These are phyloP conservation scores for Peromyscus leucopus DNA, from an alignment of 2,113 vertebrate species.

Conservation along the genomic window DNA sequence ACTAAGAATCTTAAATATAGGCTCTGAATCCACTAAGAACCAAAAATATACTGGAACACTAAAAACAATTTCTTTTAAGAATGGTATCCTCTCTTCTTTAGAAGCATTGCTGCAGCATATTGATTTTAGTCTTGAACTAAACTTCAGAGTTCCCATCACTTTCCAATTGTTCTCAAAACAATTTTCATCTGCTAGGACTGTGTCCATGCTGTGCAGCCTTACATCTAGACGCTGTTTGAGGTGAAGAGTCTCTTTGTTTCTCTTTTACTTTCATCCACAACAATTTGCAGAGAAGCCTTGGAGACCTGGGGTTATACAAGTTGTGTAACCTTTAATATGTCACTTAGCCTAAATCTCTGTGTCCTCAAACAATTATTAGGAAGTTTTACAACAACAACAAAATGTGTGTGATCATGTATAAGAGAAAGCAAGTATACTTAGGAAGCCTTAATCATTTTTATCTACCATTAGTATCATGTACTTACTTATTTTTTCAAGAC, in stretches of 20 bases:
- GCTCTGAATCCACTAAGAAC: not conserved
- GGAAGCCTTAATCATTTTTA: not conserved
- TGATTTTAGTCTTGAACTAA: not conserved
- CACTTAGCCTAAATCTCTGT: not conserved
- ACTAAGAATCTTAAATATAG: not conserved
- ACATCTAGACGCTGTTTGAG: not conserved
- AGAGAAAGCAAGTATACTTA: not conserved
- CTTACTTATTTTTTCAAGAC: not conserved
- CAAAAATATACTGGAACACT: not conserved
- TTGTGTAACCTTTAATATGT: not conserved
- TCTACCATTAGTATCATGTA: not conserved
- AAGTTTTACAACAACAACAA: slow-evolving; percentile 40
- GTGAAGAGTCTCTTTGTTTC: not conserved
- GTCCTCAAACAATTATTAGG: not conserved
- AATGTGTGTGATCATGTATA: not conserved
- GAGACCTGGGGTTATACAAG: not conserved
- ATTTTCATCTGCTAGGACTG: not conserved
- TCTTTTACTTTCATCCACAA: not conserved
- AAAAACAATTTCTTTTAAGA: not conserved
- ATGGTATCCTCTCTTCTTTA: not conserved
- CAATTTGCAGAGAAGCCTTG: not conserved
- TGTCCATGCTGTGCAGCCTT: not conserved
- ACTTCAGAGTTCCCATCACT: not conserved
- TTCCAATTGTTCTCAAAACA: not conserved
- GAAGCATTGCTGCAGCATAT: not conserved